Percentiles rank a stretch among this genome's conserved stretches.
Conservation (phyloP, 2,888 invertebrate species). For the Geophilus truncorum region DNA sequence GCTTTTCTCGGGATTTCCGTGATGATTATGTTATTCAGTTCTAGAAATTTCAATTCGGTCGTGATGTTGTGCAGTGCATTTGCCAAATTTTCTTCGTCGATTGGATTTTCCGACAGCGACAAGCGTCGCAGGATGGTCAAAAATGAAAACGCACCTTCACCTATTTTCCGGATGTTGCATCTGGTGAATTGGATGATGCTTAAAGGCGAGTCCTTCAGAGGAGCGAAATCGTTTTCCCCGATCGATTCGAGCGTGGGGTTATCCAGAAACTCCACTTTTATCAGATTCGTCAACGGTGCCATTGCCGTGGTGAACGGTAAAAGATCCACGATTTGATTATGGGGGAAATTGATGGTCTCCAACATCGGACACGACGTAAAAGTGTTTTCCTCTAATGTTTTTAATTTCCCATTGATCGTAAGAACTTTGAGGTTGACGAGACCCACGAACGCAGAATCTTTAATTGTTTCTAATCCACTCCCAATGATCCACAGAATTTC, state of each 20-base stretch:
- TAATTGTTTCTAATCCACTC: not conserved
- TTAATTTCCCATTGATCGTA: not conserved
- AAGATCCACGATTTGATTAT: not conserved
- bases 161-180: not conserved
- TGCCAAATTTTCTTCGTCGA: not conserved
- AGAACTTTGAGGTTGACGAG: not conserved
- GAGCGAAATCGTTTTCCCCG: not conserved
- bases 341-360: not conserved
- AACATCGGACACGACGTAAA: not conserved
- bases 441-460: not conserved
- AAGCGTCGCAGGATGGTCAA: not conserved
- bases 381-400: not conserved
- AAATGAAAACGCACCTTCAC: not conserved
- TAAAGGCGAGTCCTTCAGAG: not conserved
- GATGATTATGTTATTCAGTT: not conserved
- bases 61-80: not conserved
- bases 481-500: not conserved
- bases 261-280: not conserved
- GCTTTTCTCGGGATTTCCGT: not conserved
- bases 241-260: not conserved
- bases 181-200: not conserved
- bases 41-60: not conserved
- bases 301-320: not conserved
- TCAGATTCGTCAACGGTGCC: not conserved
- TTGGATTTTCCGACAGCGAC: not conserved